Conservation (phyloP, 2,113 vertebrate species). For the Oceanodroma tethys region DNA sequence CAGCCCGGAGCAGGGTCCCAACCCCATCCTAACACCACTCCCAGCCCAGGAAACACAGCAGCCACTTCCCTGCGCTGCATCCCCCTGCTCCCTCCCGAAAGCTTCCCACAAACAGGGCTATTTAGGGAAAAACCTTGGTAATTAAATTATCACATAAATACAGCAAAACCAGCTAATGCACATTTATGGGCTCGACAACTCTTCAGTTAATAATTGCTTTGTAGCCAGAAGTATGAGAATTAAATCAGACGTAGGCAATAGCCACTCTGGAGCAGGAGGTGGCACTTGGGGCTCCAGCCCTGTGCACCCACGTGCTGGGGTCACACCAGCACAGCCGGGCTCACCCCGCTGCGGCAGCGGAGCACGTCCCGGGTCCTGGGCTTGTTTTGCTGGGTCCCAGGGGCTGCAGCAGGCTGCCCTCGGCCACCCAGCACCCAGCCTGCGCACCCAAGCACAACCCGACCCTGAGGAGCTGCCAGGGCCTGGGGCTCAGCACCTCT, state of each 20-base stretch:
- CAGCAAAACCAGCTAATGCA: not conserved
- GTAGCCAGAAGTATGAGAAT: not conserved
- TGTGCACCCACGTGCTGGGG: not conserved
- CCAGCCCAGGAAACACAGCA: not conserved
- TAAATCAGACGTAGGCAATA: not conserved
- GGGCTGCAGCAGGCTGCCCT: not conserved
- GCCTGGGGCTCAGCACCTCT: not conserved
- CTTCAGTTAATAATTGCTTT: not conserved
- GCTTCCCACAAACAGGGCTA: not conserved
- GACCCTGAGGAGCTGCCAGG: not conserved
- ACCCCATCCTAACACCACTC: not conserved
- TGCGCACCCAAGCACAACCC: not conserved
- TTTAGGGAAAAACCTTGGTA: not conserved
- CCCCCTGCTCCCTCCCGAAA: not conserved
- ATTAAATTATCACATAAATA: not conserved
- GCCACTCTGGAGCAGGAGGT: not conserved
- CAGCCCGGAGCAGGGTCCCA: not conserved
- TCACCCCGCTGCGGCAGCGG: not conserved
- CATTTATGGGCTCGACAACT: fast-evolving
- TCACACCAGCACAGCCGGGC: not conserved
- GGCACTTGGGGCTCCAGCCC: not conserved
- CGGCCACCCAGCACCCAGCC: not conserved
- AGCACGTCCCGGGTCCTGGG: not conserved
- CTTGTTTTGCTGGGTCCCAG: not conserved
- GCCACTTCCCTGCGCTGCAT: fast-evolving